Conservation (phyloP, 2,888 invertebrate genomes). For the Diplolepis rosae region DNA sequence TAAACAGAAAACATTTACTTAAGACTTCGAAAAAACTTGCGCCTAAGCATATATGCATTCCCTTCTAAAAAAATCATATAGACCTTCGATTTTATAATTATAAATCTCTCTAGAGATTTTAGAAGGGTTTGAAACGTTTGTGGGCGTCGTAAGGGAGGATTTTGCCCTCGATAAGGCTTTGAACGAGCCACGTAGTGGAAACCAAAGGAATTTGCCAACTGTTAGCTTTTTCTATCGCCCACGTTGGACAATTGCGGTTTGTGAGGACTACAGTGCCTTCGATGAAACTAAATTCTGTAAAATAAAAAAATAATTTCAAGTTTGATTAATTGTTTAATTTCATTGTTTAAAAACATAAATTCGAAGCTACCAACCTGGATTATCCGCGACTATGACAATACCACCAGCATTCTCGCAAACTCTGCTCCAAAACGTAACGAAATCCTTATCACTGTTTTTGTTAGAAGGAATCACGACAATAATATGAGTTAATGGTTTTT, state of each 20-base stretch:
- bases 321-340: conserved; percentile 9
- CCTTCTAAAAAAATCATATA: not conserved
- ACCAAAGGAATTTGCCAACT: conserved; percentile 79
- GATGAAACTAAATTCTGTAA: conserved; percentile 59
- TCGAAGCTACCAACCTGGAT: conserved; percentile 53
- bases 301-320: conserved; percentile 51
- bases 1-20: not conserved
- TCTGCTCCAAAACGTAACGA: conserved; percentile 79
- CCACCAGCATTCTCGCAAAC: conserved; percentile 77
- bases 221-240: conserved; percentile 75
- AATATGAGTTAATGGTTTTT: conserved; percentile 62
- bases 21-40: conserved; percentile 16
- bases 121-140: conserved; percentile 36
- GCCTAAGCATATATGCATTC: conserved; percentile 16
- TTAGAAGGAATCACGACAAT: conserved; percentile 62
- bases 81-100: conserved; percentile 63
- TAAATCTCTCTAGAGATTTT: conserved; percentile 74
- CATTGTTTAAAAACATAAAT: not conserved
- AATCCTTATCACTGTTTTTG: conserved; percentile 73
- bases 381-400: conserved; percentile 57
- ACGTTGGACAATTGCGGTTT: conserved; percentile 78
- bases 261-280: conserved; percentile 76
- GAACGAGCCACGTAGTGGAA: conserved; percentile 82
- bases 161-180: conserved; percentile 80
- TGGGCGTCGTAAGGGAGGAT: conserved; percentile 75